Evolutionary conservation across 1,140 invertebrate species (phyloP), one percentile per base, ranked within the genome.

Genomic region (Pseudoatta argentina): DNA sequence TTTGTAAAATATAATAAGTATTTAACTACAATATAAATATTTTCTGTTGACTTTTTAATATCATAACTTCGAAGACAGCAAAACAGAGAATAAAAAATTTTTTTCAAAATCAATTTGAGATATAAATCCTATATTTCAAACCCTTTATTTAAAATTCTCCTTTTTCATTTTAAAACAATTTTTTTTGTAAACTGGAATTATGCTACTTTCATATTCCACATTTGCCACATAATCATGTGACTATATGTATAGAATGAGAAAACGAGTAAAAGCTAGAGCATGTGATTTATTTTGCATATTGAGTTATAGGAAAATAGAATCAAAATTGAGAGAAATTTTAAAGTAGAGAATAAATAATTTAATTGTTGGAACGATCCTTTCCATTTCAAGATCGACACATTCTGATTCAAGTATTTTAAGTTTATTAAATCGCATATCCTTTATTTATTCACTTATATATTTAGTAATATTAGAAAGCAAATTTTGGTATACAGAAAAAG

Each of bases 361-460:
- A 71, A 71, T 63, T 51, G 6, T 71, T 71, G n/a, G 7, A 64
- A 18, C 30, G 2, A 66, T 66, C 3, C 30, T 66, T 66, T 66
- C 7, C 7, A 34, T 16, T 64, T 3, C 14, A 34, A 30, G 3
- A 30, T 34, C 6, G 6, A 34, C 30, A 66, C 21, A n/a, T 39
- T 66, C 3, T 66, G 10, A n/a, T 44, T 44, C 34, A 3, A 67
- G n/a, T 44, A 44, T 67, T 44, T 44, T 44, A 44, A 67, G n/a
- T 67, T 67, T 39, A 39, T 44, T 67, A 39, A 4, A 67, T 34
- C 16, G 12, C 21, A 63, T 27, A 12, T 30, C 5, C 1, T 63
- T 44, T 44, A 27, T 30, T 18, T 30, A 57, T 57, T 57, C 0
- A 8, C 10, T 59, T 59, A 59, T 2, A 12, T 24, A 24, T 59